These are phyloP conservation scores for Ophion costatus DNA, from an alignment of 2,888 invertebrate genomes.

Conservation along the genomic window DNA sequence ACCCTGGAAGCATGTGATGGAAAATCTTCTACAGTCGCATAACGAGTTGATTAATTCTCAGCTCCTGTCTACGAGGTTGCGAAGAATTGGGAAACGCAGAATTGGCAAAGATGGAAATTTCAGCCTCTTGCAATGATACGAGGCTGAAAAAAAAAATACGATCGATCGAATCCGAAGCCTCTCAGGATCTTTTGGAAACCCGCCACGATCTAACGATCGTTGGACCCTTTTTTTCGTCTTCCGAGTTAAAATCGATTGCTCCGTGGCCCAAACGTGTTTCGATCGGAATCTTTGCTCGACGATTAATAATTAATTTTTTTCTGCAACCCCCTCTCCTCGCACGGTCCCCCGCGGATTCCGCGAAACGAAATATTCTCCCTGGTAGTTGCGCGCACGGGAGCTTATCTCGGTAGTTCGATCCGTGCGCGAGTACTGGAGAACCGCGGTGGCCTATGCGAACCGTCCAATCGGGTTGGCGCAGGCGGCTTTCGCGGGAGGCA, in stretches of 20 bases:
- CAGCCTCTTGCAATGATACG: neutral
- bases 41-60: neutral
- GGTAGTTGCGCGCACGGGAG: constrained; percentile 43
- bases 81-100: too few relatives aligned
- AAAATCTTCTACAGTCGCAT: neutral
- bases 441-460: constrained; percentile 64
- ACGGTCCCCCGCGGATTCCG: constrained; percentile 71
- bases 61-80: too few relatives aligned
- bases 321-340: neutral
- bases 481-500: constrained; percentile 37
- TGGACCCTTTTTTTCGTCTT: neutral
- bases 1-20: neutral
- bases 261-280: neutral
- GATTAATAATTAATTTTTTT: neutral
- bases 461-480: constrained; percentile 65
- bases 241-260: neutral
- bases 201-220: neutral
- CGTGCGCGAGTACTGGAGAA: constrained; percentile 61
- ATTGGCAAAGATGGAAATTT: too few relatives aligned
- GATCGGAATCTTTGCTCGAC: neutral
- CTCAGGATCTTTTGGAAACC: neutral
- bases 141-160: neutral
- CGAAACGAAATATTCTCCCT: constrained; percentile 71
- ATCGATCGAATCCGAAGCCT: too few relatives aligned
- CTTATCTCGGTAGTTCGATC: constrained; percentile 65